phyloP scores from a whole-genome alignment of 2,113 vertebrate genomes.

The Salvelinus sp. region DNA sequence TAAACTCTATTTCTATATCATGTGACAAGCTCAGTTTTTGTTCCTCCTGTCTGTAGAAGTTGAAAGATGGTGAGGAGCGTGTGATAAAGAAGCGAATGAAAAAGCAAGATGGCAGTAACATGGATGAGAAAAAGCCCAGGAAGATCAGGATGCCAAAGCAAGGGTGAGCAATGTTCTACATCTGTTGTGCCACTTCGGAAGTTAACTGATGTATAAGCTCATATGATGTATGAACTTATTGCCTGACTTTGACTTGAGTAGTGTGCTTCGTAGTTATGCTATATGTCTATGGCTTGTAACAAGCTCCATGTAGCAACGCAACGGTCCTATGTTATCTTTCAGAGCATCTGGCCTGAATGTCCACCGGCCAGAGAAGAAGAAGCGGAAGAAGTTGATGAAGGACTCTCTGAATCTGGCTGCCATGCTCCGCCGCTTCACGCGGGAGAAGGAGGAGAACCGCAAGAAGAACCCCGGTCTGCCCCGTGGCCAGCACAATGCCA shows the following conservation, averaged over 20 bases:
- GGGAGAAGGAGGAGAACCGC: conserved; percentile 92
- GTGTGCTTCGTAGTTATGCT: neutral
- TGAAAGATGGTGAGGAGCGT: conserved; percentile 89
- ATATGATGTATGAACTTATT: too few relatives aligned
- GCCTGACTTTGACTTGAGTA: neutral
- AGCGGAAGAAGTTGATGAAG: conserved; percentile 94
- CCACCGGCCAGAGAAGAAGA: conserved; percentile 95
- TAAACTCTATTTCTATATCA: neutral
- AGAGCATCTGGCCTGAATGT: conserved; percentile 88
- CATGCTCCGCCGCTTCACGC: conserved; percentile 94
- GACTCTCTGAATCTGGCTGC: conserved; percentile 90
- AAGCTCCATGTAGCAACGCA: neutral
- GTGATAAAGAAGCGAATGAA: conserved; percentile 90
- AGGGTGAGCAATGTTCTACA: conserved; percentile 74
- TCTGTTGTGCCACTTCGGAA: too few relatives aligned
- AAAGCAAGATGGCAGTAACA: conserved; percentile 86
- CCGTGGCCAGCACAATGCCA: conserved; percentile 62
- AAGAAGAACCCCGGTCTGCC: conserved; percentile 74
- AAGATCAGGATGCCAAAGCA: conserved; percentile 90
- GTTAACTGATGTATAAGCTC: too few relatives aligned
- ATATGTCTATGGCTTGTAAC: neutral
- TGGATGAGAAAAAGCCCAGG: conserved; percentile 92
- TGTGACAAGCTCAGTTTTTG: neutral
- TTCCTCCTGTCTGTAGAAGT: conserved; percentile 64
- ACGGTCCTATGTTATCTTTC: neutral